phyloP scores from a whole-genome alignment of 2,797 vertebrate species.

The Rhinella marina region DNA sequence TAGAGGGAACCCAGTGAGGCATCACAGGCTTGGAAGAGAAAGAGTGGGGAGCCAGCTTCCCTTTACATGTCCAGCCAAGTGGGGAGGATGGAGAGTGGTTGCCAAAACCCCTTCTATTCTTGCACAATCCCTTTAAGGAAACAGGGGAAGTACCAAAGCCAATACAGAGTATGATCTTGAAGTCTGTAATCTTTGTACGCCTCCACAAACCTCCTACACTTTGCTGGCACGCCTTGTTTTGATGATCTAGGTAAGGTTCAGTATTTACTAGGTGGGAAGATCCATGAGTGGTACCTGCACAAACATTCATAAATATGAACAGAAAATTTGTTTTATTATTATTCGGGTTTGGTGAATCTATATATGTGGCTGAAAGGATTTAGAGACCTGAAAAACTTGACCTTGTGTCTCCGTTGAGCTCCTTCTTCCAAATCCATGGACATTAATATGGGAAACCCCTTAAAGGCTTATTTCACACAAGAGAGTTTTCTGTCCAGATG shows the following conservation, averaged over 20 bases:
- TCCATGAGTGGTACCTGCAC: not conserved
- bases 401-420: too few species aligned
- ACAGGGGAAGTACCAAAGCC: not conserved
- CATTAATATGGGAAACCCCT: too few species aligned
- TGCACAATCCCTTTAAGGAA: not conserved
- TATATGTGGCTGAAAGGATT: not conserved
- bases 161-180: too few species aligned
- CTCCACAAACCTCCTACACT: slow-evolving; percentile 27
- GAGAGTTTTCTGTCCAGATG: too few species aligned
- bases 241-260: not conserved
- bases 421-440: too few species aligned
- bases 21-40: too few species aligned
- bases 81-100: too few species aligned
- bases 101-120: too few species aligned
- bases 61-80: not conserved
- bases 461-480: too few species aligned
- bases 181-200: not conserved
- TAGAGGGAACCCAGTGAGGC: too few species aligned
- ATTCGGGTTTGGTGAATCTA: too few species aligned
- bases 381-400: not conserved
- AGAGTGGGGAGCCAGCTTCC: not conserved
- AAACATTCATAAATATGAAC: not conserved
- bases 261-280: not conserved
- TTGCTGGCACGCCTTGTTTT: not conserved
- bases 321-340: not conserved